These are phyloP conservation scores for Jacana jacana DNA, from an alignment of 2,113 vertebrate species.

Conservation along the genomic window DNA sequence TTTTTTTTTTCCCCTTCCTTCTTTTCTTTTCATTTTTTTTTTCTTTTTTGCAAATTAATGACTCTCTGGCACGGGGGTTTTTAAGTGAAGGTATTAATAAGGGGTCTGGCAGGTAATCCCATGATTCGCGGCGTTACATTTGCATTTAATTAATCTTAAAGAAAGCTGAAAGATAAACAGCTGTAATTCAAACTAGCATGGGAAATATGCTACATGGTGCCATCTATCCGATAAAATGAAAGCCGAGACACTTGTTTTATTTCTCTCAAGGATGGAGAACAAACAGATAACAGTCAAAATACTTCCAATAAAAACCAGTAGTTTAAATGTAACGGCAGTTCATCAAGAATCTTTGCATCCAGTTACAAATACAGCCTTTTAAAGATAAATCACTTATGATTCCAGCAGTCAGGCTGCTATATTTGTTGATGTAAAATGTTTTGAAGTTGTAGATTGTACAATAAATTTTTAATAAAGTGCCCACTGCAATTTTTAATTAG, in stretches of 20 bases:
- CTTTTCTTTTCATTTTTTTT: not conserved
- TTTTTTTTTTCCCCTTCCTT: not conserved
- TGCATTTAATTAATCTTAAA: slow-evolving; percentile 89
- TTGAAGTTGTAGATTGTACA: slow-evolving; percentile 75
- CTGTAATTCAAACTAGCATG: slow-evolving; percentile 82
- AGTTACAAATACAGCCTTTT: slow-evolving; percentile 68
- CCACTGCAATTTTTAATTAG: slow-evolving; percentile 78
- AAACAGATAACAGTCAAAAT: slow-evolving; percentile 72
- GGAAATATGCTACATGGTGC: slow-evolving; percentile 75
- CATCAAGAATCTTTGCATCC: slow-evolving; percentile 69
- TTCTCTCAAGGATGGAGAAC: slow-evolving; percentile 67
- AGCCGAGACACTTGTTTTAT: slow-evolving; percentile 75
- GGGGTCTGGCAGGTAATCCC: slow-evolving; percentile 87
- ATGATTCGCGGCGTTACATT: slow-evolving; percentile 81
- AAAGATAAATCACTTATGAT: slow-evolving; percentile 73
- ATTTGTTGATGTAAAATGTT: slow-evolving; percentile 78
- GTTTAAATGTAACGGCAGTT: slow-evolving; percentile 61
- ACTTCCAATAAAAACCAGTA: slow-evolving; percentile 65
- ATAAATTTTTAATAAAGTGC: slow-evolving; percentile 82
- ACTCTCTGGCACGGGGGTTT: slow-evolving; percentile 77
- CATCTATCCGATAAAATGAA: slow-evolving; percentile 78
- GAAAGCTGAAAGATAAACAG: slow-evolving; percentile 89
- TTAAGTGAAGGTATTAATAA: slow-evolving; percentile 89
- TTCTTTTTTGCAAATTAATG: slow-evolving; percentile 77
- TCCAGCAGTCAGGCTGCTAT: slow-evolving; percentile 65